Base-by-base conservation (phyloP, 2,113 vertebrate species). In the Nipponia nippon region DNA sequence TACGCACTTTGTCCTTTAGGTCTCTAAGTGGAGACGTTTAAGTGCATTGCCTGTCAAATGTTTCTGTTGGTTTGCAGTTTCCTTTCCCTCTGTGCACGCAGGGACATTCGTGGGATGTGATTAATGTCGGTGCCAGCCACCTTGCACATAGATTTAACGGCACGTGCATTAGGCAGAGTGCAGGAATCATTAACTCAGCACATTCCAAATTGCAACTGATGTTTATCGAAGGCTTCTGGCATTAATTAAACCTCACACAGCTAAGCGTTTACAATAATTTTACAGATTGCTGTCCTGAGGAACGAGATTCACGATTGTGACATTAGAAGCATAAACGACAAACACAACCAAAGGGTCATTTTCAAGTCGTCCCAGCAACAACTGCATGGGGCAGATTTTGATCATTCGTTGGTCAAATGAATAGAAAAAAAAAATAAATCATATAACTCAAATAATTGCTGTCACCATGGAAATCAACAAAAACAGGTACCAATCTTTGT, bases 201-300 rank as follows among this genome's bases (percentile, higher is more conserved):
- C 47, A 90, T 91, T 80, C 78, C 52, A 96, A 95, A 94, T 36
- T 56, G 87, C 67, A 95, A 61, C 52, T 81, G 78, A 56, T 76
- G 72, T 89, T 90, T 95, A 96, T 42, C 55, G 92, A 95, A 93
- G 82, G 49, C 75, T 95, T 72, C 83, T 96, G 46, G 81, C 83
- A 70, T 96, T 95, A 97, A 96, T 86, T 91, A 98, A 96, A 94
- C 36, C 34, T 95, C 78, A 83, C 67, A 92, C 6, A 73, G 49
- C 75, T 49, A 93, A 84, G 23, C 29, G 29, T n/a, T 95, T 90
- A 47, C 56, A 90, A 30, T n/a, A 78, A 34, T 92, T 96, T 93
- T 80, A 90, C 66, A 92, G 59, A 59, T 20, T 56, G 56, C 46
- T 87, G 80, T 88, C 46, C 50, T 38, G 49, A 83, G 34, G 61